phyloP scores from a whole-genome alignment of 2,113 vertebrate species.

The Myodes glareolus region DNA sequence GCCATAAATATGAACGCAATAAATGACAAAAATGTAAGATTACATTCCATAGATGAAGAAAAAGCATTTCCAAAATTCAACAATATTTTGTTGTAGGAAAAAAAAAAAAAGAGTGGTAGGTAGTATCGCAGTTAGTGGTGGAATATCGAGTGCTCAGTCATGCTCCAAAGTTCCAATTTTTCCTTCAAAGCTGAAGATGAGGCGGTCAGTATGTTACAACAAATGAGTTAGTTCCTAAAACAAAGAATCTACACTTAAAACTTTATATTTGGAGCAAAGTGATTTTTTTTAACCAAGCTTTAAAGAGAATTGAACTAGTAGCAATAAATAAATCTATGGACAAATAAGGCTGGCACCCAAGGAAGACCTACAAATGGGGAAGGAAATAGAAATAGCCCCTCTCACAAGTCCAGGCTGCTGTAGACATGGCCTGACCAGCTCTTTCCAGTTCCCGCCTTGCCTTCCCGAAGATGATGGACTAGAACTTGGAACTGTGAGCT shows the following conservation, averaged over 20 bases:
- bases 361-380: not conserved
- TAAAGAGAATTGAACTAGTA: not conserved
- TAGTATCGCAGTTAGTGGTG: not conserved
- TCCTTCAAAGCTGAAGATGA: not conserved
- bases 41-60: not conserved
- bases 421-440: not conserved
- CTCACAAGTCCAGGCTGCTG: not conserved
- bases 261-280: not conserved
- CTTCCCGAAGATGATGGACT: not conserved
- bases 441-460: not conserved
- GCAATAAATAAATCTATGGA: not conserved
- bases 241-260: not conserved
- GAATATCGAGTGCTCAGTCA: not conserved
- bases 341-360: not conserved
- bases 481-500: not conserved
- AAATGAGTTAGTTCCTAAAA: not conserved
- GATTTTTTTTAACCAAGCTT: not conserved
- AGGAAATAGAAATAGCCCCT: not conserved
- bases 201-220: not conserved
- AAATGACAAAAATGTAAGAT: not conserved
- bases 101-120: not conserved
- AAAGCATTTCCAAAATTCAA: not conserved
- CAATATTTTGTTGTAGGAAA: not conserved
- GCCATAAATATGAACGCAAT: not conserved
- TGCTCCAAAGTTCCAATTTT: not conserved